phyloP scores from a whole-genome alignment of 2,113 vertebrate species.

The Syrrhaptes paradoxus region DNA sequence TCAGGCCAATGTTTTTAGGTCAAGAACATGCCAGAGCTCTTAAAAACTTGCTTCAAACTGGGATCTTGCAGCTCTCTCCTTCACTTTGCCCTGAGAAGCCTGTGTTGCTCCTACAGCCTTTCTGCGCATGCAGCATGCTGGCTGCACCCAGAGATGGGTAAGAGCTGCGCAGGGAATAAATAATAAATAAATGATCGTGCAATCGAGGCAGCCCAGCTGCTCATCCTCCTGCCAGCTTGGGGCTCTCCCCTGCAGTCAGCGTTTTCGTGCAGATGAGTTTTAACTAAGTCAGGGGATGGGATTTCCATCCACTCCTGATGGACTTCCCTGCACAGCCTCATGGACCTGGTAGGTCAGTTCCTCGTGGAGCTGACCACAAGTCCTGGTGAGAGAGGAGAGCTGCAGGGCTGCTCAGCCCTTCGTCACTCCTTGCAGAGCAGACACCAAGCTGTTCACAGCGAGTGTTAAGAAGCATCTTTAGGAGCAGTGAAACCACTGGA shows the following conservation, averaged over 20 bases:
- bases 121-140: rapidly evolving
- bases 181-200: not conserved
- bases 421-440: rapidly evolving
- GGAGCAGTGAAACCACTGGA: not conserved
- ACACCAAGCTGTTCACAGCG: rapidly evolving
- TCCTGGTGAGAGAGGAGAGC: not conserved
- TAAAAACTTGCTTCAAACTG: not conserved
- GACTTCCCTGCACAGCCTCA: not conserved
- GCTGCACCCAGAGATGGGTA: not conserved
- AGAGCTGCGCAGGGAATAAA: not conserved
- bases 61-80: not conserved
- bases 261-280: not conserved
- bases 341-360: not conserved
- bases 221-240: not conserved
- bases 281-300: not conserved
- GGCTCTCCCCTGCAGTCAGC: not conserved
- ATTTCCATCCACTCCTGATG: not conserved
- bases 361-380: not conserved
- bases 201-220: not conserved
- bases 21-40: not conserved
- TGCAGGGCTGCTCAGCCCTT: not conserved
- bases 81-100: not conserved
- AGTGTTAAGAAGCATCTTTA: not conserved
- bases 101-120: not conserved
- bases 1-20: not conserved